These are phyloP conservation scores for Ailurus styani DNA, from an alignment of 2,113 vertebrate genomes.

Conservation along the genomic window DNA sequence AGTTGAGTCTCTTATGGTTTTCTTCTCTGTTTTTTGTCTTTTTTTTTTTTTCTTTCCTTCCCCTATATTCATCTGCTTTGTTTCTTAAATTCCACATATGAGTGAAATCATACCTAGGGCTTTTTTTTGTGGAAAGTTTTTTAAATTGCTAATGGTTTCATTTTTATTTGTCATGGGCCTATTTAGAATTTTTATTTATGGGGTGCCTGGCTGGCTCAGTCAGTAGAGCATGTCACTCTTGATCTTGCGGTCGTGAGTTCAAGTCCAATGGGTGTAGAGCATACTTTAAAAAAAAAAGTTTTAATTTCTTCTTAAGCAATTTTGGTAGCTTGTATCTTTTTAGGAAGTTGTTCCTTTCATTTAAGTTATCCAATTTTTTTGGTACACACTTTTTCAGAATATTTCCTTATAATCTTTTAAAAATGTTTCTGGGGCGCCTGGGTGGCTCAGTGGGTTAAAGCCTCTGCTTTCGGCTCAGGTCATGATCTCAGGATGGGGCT, in stretches of 20 bases:
- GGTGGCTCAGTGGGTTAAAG: too few relatives aligned
- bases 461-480: too few relatives aligned
- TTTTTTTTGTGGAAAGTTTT: background rate
- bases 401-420: background rate
- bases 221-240: background rate
- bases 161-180: background rate
- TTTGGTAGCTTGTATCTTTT: background rate
- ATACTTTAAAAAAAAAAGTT: background rate
- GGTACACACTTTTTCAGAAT: background rate
- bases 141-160: background rate
- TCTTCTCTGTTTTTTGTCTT: background rate
- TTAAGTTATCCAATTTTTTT: background rate
- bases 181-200: background rate
- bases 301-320: background rate
- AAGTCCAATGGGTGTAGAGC: background rate
- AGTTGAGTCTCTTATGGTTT: background rate
- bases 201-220: background rate
- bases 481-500: too few relatives aligned
- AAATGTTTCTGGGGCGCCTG: too few relatives aligned
- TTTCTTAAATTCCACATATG: background rate
- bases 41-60: background rate
- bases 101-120: background rate
- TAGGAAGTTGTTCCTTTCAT: background rate
- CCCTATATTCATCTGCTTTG: background rate
- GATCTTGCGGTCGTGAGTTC: background rate